Evolutionary conservation across 2,113 vertebrate species (phyloP).

Genomic region (Pachycephala philippinensis): DNA sequence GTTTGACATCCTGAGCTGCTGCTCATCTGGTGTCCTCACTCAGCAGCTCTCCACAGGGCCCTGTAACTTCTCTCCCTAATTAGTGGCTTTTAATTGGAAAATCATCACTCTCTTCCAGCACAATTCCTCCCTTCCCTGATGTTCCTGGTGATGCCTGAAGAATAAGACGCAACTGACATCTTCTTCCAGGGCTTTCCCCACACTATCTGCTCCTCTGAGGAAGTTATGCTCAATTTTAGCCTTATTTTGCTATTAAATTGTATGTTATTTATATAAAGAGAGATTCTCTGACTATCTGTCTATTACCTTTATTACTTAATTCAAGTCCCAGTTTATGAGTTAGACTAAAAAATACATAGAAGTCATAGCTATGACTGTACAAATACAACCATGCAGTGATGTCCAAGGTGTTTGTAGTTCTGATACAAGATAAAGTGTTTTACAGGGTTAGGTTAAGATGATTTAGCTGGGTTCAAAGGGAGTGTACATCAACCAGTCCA

Average conservation of each 20-base stretch:
- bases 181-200: neutral
- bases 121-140: neutral
- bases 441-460: neutral
- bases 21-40: neutral
- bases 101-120: neutral
- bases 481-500: neutral
- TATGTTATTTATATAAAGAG: neutral
- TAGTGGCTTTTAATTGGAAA: neutral
- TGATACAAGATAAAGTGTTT: neutral
- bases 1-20: neutral
- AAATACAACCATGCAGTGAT: neutral
- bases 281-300: neutral
- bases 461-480: neutral
- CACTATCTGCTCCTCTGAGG: neutral
- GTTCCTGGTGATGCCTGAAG: neutral
- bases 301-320: neutral
- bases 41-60: neutral
- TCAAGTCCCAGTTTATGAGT: neutral
- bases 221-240: neutral
- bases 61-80: neutral
- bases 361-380: neutral
- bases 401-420: neutral
- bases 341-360: neutral
- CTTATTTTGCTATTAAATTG: neutral
- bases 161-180: neutral